phyloP scores from a whole-genome alignment of 2,888 invertebrate species.

The Thymelicus lineola region DNA sequence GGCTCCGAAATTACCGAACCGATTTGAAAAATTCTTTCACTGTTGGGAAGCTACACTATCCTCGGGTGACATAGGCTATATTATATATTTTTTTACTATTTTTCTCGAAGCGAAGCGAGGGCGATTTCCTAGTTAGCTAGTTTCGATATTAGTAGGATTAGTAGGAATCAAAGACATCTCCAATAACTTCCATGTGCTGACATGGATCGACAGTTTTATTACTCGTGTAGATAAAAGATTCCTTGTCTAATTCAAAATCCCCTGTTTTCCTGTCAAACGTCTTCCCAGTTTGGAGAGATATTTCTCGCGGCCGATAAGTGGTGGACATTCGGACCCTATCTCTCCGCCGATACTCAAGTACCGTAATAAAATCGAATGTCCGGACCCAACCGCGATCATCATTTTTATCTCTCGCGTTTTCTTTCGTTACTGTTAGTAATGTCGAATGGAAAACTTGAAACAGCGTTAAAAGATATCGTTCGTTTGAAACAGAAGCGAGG shows the following conservation, averaged over 20 bases:
- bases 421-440: slow-evolving; percentile 40
- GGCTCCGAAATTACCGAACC: no score
- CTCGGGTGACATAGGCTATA: no score
- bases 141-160: no score
- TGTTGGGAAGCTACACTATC: no score
- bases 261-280: slow-evolving; percentile 21
- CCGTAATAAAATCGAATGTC: slow-evolving; percentile 66
- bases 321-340: slow-evolving; percentile 44
- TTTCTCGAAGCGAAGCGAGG: no score
- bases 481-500: neutral
- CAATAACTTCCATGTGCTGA: no score
- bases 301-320: slow-evolving; percentile 28
- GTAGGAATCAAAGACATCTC: no score
- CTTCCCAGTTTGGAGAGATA: slow-evolving; percentile 5
- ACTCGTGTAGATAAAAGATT: no score
- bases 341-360: slow-evolving; percentile 49
- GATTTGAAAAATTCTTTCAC: no score
- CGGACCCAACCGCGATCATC: slow-evolving; percentile 52
- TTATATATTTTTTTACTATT: no score
- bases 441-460: slow-evolving; percentile 14
- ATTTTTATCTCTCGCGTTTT: slow-evolving; percentile 59
- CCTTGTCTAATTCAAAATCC: slow-evolving; percentile 11
- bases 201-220: no score
- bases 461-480: slow-evolving; percentile 3
- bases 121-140: no score